Conservation (phyloP, 2,113 vertebrate genomes). For the Marcusenius ussheri region DNA sequence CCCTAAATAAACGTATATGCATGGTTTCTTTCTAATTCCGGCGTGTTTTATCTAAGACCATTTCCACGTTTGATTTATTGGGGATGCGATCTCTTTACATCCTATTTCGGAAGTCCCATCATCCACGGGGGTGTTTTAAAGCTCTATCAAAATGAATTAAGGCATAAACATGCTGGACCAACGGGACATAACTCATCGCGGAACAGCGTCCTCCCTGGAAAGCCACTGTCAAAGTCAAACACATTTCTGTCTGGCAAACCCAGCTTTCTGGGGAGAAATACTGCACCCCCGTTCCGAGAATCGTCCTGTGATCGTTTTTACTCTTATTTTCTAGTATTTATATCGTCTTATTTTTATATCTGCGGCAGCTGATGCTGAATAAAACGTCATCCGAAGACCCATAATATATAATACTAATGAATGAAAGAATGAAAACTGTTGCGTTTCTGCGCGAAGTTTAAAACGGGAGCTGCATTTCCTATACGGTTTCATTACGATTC, state of each 20-base stretch:
- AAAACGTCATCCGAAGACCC: background rate
- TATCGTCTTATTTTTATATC: background rate
- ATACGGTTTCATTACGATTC: background rate
- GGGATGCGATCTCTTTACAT: background rate
- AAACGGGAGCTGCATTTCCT: background rate
- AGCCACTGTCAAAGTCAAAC: constrained; percentile 9
- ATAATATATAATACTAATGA: background rate
- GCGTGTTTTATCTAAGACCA: background rate
- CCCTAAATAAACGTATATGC: background rate
- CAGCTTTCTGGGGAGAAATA: background rate
- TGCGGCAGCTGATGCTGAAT: background rate
- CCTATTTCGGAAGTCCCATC: background rate
- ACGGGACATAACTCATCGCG: background rate
- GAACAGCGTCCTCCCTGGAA: background rate
- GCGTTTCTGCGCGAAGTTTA: background rate
- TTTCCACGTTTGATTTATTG: constrained; percentile 5
- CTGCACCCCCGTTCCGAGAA: background rate
- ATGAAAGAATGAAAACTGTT: background rate
- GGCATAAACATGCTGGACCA: background rate
- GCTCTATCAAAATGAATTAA: constrained; percentile 4
- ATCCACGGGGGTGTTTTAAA: background rate
- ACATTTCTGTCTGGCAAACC: background rate
- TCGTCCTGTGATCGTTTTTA: background rate
- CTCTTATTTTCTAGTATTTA: background rate
- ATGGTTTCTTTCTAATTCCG: background rate